Conservation (phyloP, 2,888 invertebrate species). For the Loripinus fragilis region DNA sequence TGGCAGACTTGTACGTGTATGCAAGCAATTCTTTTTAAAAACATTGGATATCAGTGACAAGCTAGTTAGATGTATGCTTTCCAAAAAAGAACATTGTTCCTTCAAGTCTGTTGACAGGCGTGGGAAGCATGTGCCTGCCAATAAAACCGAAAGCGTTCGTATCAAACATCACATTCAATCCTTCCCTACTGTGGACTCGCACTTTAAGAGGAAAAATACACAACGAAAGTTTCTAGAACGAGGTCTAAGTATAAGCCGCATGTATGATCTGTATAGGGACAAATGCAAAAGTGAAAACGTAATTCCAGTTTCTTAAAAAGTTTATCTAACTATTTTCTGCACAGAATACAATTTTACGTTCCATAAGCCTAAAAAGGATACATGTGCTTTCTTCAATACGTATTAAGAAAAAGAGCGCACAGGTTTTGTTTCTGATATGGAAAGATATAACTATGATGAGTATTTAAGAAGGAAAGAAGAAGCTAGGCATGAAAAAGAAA, state of each 20-base stretch:
- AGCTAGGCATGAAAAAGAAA: slow-evolving; percentile 26
- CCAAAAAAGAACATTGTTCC: slow-evolving; percentile 49
- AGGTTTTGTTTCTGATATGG: slow-evolving; percentile 10
- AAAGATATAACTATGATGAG: slow-evolving; percentile 23
- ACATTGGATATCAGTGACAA: slow-evolving; percentile 57
- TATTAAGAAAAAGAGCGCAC: slow-evolving; percentile 12
- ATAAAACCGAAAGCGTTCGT: slow-evolving; percentile 50
- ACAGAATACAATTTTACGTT: slow-evolving; percentile 30
- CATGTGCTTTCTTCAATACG: slow-evolving; percentile 25
- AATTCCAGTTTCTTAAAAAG: slow-evolving; percentile 8
- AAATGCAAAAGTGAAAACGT: slow-evolving; percentile 1
- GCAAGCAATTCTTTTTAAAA: slow-evolving; percentile 54
- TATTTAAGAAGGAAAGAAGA: slow-evolving; percentile 27
- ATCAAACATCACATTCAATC: slow-evolving; percentile 46
- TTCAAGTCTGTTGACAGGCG: slow-evolving; percentile 55
- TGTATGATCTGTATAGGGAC: slow-evolving; percentile 23
- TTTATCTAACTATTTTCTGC: slow-evolving; percentile 26
- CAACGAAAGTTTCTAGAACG: slow-evolving; percentile 17
- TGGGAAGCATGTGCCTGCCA: slow-evolving; percentile 53
- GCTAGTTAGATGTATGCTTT: slow-evolving; percentile 52
- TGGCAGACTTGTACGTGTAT: slow-evolving; percentile 7
- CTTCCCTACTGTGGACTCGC: slow-evolving; percentile 25
- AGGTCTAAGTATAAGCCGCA: slow-evolving; percentile 26
- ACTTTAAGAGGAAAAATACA: slow-evolving; percentile 30
- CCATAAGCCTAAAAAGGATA: slow-evolving; percentile 30